These are phyloP conservation scores for Limnephilus lunatus DNA, from an alignment of 2,888 invertebrate genomes.

Conservation along the genomic window DNA sequence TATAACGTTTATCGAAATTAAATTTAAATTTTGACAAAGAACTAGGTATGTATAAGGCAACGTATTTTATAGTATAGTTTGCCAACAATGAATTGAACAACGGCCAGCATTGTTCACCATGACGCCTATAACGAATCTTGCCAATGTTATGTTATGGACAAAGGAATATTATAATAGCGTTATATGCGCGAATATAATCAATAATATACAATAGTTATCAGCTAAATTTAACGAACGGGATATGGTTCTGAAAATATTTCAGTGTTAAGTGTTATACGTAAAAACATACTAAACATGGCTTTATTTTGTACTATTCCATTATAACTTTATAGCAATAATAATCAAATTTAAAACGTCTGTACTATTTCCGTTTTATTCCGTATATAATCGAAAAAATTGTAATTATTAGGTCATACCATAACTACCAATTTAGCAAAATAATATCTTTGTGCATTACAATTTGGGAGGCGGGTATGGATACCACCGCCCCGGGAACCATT, in stretches of 20 bases:
- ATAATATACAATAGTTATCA: neutral
- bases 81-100: neutral
- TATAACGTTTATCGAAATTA: neutral
- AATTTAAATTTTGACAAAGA: neutral
- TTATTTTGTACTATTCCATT: neutral
- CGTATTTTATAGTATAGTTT: neutral
- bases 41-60: neutral
- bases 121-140: neutral
- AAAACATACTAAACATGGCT: neutral
- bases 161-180: neutral
- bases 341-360: neutral
- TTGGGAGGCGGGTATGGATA: no score
- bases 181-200: neutral
- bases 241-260: neutral
- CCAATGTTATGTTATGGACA: slow-evolving; percentile 2
- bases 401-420: neutral
- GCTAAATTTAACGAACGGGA: neutral
- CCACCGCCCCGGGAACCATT: no score
- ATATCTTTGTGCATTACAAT: neutral
- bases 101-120: neutral
- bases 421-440: neutral
- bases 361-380: neutral
- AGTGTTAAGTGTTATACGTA: neutral
- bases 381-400: neutral
- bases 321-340: neutral